These are phyloP conservation scores for Rana temporaria DNA, from an alignment of 2,113 vertebrate genomes.

Conservation along the genomic window DNA sequence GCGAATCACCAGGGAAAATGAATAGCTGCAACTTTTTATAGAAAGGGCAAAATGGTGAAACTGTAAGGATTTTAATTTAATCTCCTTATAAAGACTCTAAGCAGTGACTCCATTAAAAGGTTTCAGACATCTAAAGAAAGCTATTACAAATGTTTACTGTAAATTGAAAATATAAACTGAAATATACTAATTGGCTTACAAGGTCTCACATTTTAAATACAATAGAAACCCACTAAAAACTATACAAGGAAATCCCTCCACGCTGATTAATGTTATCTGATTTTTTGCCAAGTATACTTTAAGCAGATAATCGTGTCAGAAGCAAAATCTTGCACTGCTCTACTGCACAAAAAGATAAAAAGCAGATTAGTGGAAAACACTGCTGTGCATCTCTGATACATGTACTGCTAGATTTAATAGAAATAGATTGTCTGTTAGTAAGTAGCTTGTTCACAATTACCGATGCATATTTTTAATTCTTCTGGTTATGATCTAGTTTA, in stretches of 20 bases:
- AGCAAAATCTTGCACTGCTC: constrained; percentile 38
- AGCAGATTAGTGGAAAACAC: constrained; percentile 20
- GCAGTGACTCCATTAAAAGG: too few relatives aligned
- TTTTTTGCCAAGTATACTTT: constrained; percentile 37
- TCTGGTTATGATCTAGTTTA: constrained; percentile 12
- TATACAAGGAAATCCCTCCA: constrained; percentile 24
- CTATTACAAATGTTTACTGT: background rate
- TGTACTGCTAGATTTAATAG: constrained; percentile 13
- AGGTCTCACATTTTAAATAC: constrained; percentile 16
- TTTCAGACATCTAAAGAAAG: too few relatives aligned
- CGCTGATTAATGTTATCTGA: constrained; percentile 31
- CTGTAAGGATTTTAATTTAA: too few relatives aligned
- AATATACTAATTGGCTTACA: constrained; percentile 24
- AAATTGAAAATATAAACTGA: background rate
- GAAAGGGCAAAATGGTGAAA: too few relatives aligned
- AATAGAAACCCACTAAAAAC: background rate
- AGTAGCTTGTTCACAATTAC: constrained; percentile 21
- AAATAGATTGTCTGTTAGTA: constrained; percentile 30
- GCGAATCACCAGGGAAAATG: too few relatives aligned
- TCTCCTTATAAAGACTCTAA: too few relatives aligned
- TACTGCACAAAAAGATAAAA: constrained; percentile 30
- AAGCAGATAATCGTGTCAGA: constrained; percentile 41
- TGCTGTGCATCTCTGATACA: constrained; percentile 6
- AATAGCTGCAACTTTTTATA: too few relatives aligned
- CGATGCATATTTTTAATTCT: constrained; percentile 11